Conservation (phyloP, 2,113 vertebrate species). For the Tragelaphus imberbis region DNA sequence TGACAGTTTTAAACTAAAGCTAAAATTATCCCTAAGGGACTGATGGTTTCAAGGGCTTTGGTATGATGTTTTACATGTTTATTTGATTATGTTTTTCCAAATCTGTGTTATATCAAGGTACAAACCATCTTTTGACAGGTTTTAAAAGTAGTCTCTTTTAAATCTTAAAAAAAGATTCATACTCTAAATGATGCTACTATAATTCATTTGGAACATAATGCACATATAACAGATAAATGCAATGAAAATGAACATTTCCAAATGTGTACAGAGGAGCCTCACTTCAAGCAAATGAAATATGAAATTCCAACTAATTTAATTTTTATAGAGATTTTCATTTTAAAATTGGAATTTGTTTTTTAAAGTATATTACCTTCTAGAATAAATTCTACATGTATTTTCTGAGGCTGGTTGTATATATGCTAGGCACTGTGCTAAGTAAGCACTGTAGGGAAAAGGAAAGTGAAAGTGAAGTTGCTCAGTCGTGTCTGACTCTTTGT, state of each 20-base stretch:
- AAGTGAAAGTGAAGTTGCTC: too few relatives aligned
- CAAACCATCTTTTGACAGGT: neutral
- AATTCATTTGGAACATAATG: neutral
- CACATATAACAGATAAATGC: neutral
- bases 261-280: neutral
- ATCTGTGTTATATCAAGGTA: neutral
- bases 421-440: neutral
- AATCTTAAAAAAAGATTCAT: neutral
- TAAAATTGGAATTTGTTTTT: conserved; percentile 18
- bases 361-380: neutral
- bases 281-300: neutral
- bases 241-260: neutral
- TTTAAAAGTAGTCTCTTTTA: neutral
- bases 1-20: neutral
- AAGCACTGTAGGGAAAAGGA: neutral
- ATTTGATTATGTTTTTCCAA: neutral
- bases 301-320: neutral
- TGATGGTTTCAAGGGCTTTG: neutral
- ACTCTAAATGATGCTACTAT: neutral
- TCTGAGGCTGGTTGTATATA: neutral
- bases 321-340: neutral
- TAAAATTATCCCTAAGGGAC: neutral
- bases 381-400: neutral
- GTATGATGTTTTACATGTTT: neutral
- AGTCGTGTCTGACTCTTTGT: too few relatives aligned